phyloP scores from a whole-genome alignment of 2,113 vertebrate species.

The Hipposideros armiger region DNA sequence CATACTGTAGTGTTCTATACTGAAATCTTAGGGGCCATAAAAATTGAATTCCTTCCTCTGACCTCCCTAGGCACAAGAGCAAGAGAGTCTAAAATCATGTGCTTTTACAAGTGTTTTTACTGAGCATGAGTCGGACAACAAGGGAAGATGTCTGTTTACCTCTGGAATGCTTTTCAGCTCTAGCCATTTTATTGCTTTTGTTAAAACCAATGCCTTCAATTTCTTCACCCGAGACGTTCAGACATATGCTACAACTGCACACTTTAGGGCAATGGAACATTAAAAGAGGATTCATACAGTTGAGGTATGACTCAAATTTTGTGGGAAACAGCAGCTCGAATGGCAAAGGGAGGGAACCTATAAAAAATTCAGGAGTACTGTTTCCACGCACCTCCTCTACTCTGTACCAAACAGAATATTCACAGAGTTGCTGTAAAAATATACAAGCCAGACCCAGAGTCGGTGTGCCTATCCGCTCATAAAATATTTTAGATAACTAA shows the following conservation, averaged over 20 bases:
- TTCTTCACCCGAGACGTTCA: conserved; percentile 76
- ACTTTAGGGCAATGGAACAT: conserved; percentile 83
- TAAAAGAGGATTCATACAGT: conserved; percentile 83
- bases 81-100: neutral
- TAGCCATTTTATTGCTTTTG: conserved; percentile 85
- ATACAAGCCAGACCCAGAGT: conserved; percentile 57
- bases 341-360: conserved; percentile 76
- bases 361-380: conserved; percentile 85
- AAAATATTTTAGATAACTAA: conserved; percentile 77
- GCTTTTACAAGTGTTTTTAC: conserved; percentile 44
- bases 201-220: conserved; percentile 84
- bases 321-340: conserved; percentile 84
- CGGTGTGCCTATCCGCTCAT: conserved; percentile 72
- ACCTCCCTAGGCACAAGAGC: conserved; percentile 33
- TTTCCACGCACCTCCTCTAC: conserved; percentile 64
- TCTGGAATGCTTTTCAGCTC: conserved; percentile 83
- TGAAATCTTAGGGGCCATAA: conserved; percentile 26
- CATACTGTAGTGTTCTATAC: neutral
- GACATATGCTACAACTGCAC: conserved; percentile 75
- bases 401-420: conserved; percentile 71
- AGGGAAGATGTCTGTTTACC: conserved; percentile 81
- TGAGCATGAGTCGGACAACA: conserved; percentile 79
- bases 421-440: conserved; percentile 74
- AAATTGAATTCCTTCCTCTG: conserved; percentile 40
- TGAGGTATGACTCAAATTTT: conserved; percentile 87